Conservation (phyloP, 2,797 vertebrate genomes). For the Esox masquinongy region DNA sequence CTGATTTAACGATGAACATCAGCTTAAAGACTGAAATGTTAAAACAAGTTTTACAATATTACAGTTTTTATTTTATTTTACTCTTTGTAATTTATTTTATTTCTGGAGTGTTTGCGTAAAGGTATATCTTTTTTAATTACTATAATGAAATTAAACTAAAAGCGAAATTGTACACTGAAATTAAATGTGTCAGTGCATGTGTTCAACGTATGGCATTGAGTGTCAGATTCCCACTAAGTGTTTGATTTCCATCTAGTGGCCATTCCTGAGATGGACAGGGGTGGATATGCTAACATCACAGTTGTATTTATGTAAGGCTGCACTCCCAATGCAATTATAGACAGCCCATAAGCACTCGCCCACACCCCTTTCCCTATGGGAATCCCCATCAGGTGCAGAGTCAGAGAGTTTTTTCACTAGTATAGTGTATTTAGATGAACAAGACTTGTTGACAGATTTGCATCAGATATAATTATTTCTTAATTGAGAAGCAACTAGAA, state of each 20-base stretch:
- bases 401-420: no score
- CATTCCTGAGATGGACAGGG: not conserved
- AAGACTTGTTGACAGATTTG: no score
- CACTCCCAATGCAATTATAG: no score
- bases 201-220: not conserved
- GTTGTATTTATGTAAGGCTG: no score
- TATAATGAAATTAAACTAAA: not conserved
- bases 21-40: not conserved
- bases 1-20: not conserved
- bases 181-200: not conserved
- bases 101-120: not conserved
- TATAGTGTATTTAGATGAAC: no score
- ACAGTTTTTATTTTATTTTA: not conserved
- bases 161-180: not conserved
- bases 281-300: no score
- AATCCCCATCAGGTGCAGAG: no score
- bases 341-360: no score
- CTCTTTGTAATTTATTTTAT: not conserved
- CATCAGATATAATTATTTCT: no score
- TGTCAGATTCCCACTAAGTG: not conserved
- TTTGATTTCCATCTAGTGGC: constrained; percentile 47
- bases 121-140: no score
- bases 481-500: no score
- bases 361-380: no score
- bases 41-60: not conserved